These are phyloP conservation scores for Eupithecia dodoneata DNA, from an alignment of 2,888 invertebrate genomes.

Conservation along the genomic window DNA sequence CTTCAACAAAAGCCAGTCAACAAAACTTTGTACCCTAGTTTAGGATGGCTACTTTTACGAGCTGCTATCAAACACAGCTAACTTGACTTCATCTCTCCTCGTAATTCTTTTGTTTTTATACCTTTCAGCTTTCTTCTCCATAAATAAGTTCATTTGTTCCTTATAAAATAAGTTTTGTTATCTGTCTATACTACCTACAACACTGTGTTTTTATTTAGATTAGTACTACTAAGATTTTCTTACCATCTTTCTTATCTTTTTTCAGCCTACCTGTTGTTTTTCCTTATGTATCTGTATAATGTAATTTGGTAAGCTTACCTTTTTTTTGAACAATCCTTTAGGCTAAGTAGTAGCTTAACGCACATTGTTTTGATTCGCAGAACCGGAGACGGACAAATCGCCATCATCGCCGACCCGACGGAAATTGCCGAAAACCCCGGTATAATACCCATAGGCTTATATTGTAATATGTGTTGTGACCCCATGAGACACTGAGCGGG, in stretches of 20 bases:
- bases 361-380: conserved; percentile 85
- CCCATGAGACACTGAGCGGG: conserved; percentile 76
- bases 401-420: conserved; percentile 95
- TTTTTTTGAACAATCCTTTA: conserved; percentile 20
- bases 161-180: neutral
- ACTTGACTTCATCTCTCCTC: conserved; percentile 12
- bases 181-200: neutral
- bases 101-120: conserved; percentile 17
- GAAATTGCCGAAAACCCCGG: conserved; percentile 98
- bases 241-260: conserved; percentile 1
- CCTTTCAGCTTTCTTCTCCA: conserved; percentile 27
- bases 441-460: conserved; percentile 89
- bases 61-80: conserved; percentile 2
- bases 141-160: conserved; percentile 11
- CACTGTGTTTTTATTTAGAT: conserved; percentile 3
- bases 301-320: conserved; percentile 24
- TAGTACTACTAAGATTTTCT: neutral
- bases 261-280: conserved; percentile 17
- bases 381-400: conserved; percentile 93
- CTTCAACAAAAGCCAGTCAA: neutral
- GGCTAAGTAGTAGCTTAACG: conserved; percentile 56
- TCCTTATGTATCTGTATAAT: conserved; percentile 20
- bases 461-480: conserved; percentile 85
- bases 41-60: conserved; percentile 18
- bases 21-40: neutral